Percentiles rank a stretch among this genome's conserved stretches.
Conservation (phyloP, 2,888 invertebrate genomes). For the Limnephilus rhombicus region DNA sequence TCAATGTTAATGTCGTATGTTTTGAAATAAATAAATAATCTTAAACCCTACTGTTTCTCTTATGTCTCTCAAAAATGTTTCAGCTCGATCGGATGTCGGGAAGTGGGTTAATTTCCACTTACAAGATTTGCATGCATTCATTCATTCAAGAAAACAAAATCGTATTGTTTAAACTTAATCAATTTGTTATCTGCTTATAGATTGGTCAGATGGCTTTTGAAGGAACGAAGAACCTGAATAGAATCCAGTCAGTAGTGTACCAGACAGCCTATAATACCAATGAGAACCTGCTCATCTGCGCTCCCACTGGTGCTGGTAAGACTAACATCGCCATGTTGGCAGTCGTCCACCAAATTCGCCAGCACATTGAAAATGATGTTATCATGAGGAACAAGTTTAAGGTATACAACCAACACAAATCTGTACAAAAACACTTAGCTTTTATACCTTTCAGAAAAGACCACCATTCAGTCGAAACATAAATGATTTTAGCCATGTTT, state of each 20-base stretch:
- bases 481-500: too few species aligned
- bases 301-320: constrained; percentile 99
- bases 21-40: too few species aligned
- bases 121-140: too few species aligned
- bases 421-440: not conserved
- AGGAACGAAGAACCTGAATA: constrained; percentile 91
- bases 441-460: not conserved
- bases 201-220: constrained; percentile 94
- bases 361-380: constrained; percentile 88
- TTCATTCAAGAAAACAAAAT: too few species aligned
- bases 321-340: constrained; percentile 98
- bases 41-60: not conserved
- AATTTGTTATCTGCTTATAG: constrained; percentile 73
- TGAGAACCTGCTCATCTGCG: constrained; percentile 98
- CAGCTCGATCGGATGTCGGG: too few species aligned
- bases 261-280: constrained; percentile 96
- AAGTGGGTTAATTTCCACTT: too few species aligned
- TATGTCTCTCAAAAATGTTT: not conserved
- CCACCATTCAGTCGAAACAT: too few species aligned
- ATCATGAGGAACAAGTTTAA: constrained; percentile 96
- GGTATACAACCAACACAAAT: constrained; percentile 73
- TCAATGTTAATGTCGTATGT: too few species aligned
- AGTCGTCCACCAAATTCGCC: constrained; percentile 93
- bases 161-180: not conserved
- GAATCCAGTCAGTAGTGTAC: constrained; percentile 97